A percentile compares a stretch with the other conserved stretches of the same genome.
Evolutionary conservation across 2,888 invertebrate species (phyloP).

Genomic region (Cephalotes varians): DNA sequence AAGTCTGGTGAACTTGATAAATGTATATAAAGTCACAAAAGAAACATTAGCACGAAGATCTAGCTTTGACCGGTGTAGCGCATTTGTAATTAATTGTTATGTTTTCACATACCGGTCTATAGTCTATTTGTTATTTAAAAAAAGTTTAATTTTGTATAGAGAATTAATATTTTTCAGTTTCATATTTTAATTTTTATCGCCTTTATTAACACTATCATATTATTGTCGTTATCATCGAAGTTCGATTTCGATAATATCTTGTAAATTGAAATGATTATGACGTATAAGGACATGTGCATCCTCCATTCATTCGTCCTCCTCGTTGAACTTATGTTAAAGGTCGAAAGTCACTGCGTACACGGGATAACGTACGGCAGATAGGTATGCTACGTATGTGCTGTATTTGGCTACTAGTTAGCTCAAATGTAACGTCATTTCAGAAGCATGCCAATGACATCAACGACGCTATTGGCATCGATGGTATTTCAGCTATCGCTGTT

Average conservation of each 20-base stretch:
- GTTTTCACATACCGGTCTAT: no score
- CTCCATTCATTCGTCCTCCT: slow-evolving; percentile 41
- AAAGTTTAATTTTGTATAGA: background rate
- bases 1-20: no score
- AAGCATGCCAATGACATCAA: slow-evolving; percentile 42
- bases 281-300: slow-evolving; percentile 41
- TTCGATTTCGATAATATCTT: slow-evolving; percentile 2
- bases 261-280: slow-evolving; percentile 23
- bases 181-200: background rate
- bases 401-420: slow-evolving; percentile 32
- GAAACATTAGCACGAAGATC: no score
- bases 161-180: background rate
- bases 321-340: slow-evolving; percentile 59
- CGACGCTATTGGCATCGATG: slow-evolving; percentile 23
- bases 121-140: no score
- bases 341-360: slow-evolving; percentile 42
- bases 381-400: slow-evolving; percentile 18
- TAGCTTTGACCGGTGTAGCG: no score
- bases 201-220: background rate
- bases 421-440: slow-evolving; percentile 50
- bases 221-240: slow-evolving; percentile 11
- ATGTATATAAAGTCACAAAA: no score
- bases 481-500: slow-evolving; percentile 17
- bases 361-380: slow-evolving; percentile 5
- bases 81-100: no score